These are phyloP conservation scores for Dryobates pubescens DNA, from an alignment of 2,797 vertebrate genomes.

Conservation along the genomic window DNA sequence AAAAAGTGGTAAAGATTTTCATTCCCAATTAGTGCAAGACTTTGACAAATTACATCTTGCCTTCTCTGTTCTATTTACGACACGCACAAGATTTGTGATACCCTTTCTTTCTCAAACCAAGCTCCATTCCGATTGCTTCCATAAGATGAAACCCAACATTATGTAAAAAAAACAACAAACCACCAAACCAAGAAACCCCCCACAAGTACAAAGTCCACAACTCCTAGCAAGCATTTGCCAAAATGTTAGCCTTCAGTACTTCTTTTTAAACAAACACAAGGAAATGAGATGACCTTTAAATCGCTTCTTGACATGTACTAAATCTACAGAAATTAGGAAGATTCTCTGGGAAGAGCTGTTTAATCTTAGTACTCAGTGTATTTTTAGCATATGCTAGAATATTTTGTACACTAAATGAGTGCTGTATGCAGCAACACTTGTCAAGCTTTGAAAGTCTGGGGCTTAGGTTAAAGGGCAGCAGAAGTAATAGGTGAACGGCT, in stretches of 20 bases:
- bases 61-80: neutral
- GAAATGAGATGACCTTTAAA: conserved; percentile 57
- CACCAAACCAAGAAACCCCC: neutral
- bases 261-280: conserved; percentile 45
- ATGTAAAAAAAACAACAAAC: neutral
- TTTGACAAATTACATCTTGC: neutral
- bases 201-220: neutral
- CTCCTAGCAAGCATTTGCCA: neutral
- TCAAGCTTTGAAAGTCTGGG: neutral
- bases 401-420: conserved; percentile 19
- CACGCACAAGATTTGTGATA: neutral
- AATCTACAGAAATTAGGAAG: conserved; percentile 47
- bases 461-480: neutral
- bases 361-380: conserved; percentile 45
- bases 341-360: conserved; percentile 40
- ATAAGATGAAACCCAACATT: neutral
- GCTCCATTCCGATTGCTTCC: neutral
- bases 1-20: neutral
- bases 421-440: neutral
- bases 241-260: conserved; percentile 17
- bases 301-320: conserved; percentile 18
- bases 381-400: conserved; percentile 45
- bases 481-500: neutral
- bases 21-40: neutral
- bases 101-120: neutral